Base-by-base conservation (phyloP, 2,113 vertebrate genomes). In the Ceyx melanurus region DNA sequence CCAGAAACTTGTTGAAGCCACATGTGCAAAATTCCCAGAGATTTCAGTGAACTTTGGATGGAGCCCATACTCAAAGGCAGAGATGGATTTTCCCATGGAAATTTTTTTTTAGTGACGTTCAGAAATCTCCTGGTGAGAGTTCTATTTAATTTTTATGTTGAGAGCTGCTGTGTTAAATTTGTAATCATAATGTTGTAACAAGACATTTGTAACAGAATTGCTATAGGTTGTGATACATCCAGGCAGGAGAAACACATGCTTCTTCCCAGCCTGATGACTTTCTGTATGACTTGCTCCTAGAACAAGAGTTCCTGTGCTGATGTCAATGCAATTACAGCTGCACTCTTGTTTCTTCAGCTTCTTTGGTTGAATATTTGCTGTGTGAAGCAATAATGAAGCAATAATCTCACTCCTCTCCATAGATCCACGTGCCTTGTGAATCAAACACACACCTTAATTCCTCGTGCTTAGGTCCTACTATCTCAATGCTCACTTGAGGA, bases 351-450 rank as follows among this genome's bases (percentile, higher is more conserved):
- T 37, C 37, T 37, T 37, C 64, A 56, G 35, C 77, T 85, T 92
- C 62, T 82, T 64, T 77, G 58, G 15, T 9, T 53, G 86, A 93
- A 43, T 94, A 82, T 89, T 93, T 93, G 71, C 58, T 73, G 78
- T 60, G 25, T 91, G 89, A 94, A 96, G 43, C 67, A 87, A 45
- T 82, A 26, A 33, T 73, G 89, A 94, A 96, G 46, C 67, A 87
- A 45, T 82, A 26, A 33, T 73, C 58, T 70, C 17, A 17, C 57
- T 53, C 61, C 17, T 79, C 21, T 82, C 73, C 46, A 19, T 21
- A 77, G 54, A 89, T 82, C 60, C 89, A 93, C 84, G 84, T 93
- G 84, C 68, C 48, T 57, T 61, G 50, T 31, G 89, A 60, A 40
- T 80, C 71, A 71, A 66, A 82, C n/a, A 5, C 35, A 15, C 31